Evolutionary conservation across 2,888 invertebrate genomes (phyloP).

Genomic region (Acronicta psi): DNA sequence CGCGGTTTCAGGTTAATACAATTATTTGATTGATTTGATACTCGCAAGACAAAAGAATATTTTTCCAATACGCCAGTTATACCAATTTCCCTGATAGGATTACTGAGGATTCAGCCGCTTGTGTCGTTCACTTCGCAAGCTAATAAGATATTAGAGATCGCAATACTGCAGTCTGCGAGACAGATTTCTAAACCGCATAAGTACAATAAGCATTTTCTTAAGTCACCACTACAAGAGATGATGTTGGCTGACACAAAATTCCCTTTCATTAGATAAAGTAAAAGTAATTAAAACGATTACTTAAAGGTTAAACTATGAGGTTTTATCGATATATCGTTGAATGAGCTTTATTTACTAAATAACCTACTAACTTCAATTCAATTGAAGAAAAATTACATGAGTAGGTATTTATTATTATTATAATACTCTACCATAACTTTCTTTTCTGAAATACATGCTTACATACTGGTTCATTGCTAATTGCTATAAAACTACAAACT

Average conservation of each 20-base stretch:
- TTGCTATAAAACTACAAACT: no score
- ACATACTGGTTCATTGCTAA: no score
- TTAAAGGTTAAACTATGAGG: conserved; percentile 8
- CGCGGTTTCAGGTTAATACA: no score
- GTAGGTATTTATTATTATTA: no score
- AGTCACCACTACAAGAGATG: conserved; percentile 1
- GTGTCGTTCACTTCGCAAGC: conserved; percentile 22
- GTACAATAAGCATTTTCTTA: conserved; percentile 22
- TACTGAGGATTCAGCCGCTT: conserved; percentile 26
- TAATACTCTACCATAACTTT: no score
- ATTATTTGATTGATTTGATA: conserved; percentile 3
- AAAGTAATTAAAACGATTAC: conserved; percentile 35
- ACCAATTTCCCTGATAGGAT: conserved; percentile 42
- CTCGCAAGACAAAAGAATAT: conserved; percentile 10
- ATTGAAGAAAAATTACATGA: no score
- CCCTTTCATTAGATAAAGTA: conserved; percentile 25
- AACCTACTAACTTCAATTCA: no score
- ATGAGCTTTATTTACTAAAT: no score
- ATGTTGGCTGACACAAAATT: conserved; percentile 29
- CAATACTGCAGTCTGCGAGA: conserved; percentile 29
- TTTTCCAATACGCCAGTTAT: conserved; percentile 15
- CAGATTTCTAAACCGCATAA: conserved; percentile 36
- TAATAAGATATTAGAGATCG: conserved; percentile 40
- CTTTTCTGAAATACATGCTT: no score
- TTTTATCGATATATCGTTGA: neutral